A percentile compares a stretch with the other conserved stretches of the same genome.
phyloP scores from a whole-genome alignment of 2,797 vertebrate species.

The Danio choprae region DNA sequence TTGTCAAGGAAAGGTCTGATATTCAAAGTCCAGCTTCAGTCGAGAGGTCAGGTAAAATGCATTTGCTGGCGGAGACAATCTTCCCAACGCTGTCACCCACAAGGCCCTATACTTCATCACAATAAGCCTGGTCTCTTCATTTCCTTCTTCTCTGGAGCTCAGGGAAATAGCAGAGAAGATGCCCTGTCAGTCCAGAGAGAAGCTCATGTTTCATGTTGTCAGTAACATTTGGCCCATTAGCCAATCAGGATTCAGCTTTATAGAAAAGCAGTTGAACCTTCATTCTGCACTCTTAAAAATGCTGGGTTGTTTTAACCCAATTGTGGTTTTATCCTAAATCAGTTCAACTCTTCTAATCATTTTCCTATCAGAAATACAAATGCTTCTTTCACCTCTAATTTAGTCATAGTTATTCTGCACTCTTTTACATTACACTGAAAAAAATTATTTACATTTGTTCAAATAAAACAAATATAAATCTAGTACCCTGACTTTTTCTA shows the following conservation, averaged over 20 bases:
- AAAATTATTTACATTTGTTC: too few relatives aligned
- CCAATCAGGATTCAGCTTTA: slow-evolving; percentile 9
- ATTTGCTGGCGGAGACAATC: slow-evolving; percentile 66
- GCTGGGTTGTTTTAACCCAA: too few relatives aligned
- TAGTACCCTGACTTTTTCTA: too few relatives aligned
- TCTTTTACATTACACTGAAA: too few relatives aligned
- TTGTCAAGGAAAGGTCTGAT: neutral
- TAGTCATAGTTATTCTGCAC: neutral
- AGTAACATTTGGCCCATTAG: slow-evolving; percentile 59
- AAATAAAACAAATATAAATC: too few relatives aligned
- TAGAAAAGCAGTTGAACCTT: slow-evolving; percentile 1
- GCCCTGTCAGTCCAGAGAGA: slow-evolving; percentile 62
- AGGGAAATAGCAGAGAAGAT: slow-evolving; percentile 62
- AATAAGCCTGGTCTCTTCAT: slow-evolving; percentile 72
- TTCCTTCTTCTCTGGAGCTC: slow-evolving; percentile 57
- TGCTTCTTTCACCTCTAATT: slow-evolving; percentile 19
- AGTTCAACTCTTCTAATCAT: slow-evolving; percentile 7
- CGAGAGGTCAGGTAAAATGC: slow-evolving; percentile 12
- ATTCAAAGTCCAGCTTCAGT: slow-evolving; percentile 25
- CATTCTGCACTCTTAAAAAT: neutral
- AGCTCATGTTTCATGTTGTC: slow-evolving; percentile 70
- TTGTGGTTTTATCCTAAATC: too few relatives aligned
- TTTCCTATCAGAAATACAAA: slow-evolving; percentile 28
- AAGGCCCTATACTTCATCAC: slow-evolving; percentile 73
- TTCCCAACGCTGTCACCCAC: slow-evolving; percentile 70